Evolutionary conservation across 2,113 vertebrate species (phyloP), one percentile per base, ranked within the genome.

Genomic region (Xenopus laevis): DNA sequence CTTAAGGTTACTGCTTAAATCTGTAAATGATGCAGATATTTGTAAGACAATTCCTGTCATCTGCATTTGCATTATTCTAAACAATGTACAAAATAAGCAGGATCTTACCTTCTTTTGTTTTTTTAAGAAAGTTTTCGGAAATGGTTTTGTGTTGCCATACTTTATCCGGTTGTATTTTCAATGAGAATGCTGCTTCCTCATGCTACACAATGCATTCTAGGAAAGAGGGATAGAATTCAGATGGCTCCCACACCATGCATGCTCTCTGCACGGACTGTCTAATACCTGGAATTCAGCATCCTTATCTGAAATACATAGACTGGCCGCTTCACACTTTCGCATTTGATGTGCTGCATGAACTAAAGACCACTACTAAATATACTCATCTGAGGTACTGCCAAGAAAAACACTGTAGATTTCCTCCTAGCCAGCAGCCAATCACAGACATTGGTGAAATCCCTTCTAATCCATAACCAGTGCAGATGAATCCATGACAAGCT

Each of bases 321-420:
- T 30, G 75, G 81, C 78, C 74, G 60, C 47, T 78, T 81, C 79
- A 33, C 72, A 30, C 63, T 59, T 78, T 72, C 53, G 82, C 71
- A 62, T 71, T 75, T 9, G 84, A 85, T 55, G 15, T 64, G 30
- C 79, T 78, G 87, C 53, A 76, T 78, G 66, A 85, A 83, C 88
- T 91, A 85, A 55, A 89, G 86, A 89, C 82, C 82, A 85, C 82
- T 81, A 83, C 93, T 95, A 93, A 91, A 95, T 92, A 93, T 91
- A 95, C 85, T 90, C 75, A 82, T 76, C 73, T 67, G 80, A 71
- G 73, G 86, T 82, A 78, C 88, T 79, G 93, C 92, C 82, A 86
- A 94, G 87, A 92, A 89, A 82, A 86, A 90, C 88, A 83, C 84
- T 53, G 82, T 69, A 83, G 89, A 92, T 93, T 89, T 85, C 83